Base-by-base conservation (phyloP, 2,113 vertebrate species). In the Barnardius zonarius region DNA sequence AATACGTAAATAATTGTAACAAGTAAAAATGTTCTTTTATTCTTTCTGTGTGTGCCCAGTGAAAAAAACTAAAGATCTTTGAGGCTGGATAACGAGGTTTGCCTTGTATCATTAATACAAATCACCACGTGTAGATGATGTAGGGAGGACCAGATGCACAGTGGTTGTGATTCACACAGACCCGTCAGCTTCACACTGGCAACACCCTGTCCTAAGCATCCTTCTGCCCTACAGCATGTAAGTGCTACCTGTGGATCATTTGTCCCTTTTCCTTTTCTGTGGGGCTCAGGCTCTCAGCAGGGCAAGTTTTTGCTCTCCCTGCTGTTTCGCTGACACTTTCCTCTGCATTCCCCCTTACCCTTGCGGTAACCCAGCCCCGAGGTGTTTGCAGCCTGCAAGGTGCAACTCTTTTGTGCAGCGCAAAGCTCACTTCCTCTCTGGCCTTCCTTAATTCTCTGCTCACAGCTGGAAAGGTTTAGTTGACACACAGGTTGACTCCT, bases 181-280 rank as follows among this genome's bases (percentile, higher is more conserved):
- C 43, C 69, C 22, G 7, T 46, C 61, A 54, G 61, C 64, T 62
- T 28, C 72, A 8, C 22, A 1, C 27, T 13, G 23, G 9, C 0
- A 1, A 76, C 67, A 62, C 22, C 33, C 48, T 66, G 59, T 55
- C 62, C 59, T 55, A 55, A 85, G 66, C 41, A 39, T 39, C 46
- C 83, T 30, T 54, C 7, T 5, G 54, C 69, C 41, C 69, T 3
- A 2, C 1, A 1, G 44, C 7, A 15, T 2, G 1, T 18, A 33
- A 1, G 28, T 57, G 25, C 55, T 79, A 9, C 83, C 66, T 28
- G 4, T 6, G 54, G 79, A 11, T 77, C 41, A 2, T 59, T 73
- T 51, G 7, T 44, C 28, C 57, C 27, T 54, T 67, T 52, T 33
- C 8, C 30, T 51, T 68, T 39, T 31, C 67, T 18, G 18, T 18